Conservation (phyloP, 1,140 invertebrate genomes). For the Drosophila trapezifrons region DNA sequence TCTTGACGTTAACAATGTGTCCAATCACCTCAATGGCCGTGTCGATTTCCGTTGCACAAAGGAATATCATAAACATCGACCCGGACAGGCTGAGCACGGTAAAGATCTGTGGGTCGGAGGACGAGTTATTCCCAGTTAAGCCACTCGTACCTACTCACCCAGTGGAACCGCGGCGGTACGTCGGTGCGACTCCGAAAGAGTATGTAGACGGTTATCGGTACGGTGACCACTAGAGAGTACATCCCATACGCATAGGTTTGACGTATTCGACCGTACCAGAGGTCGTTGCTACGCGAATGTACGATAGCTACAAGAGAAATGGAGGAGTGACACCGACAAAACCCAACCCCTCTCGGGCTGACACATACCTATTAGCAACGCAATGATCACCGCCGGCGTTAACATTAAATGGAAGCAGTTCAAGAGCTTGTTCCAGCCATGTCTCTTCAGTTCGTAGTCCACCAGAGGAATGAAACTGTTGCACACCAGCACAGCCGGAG, state of each 20-base stretch:
- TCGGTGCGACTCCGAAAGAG: slow-evolving; percentile 21
- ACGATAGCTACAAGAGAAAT: not conserved
- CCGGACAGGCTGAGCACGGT: slow-evolving; percentile 29
- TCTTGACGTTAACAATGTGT: not conserved
- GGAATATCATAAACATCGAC: slow-evolving; percentile 30
- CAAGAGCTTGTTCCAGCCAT: slow-evolving; percentile 49
- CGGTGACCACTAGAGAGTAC: slow-evolving; percentile 21
- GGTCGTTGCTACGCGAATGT: not conserved
- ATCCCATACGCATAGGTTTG: not conserved
- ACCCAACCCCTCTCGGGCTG: not conserved
- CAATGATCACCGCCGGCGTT: slow-evolving; percentile 13
- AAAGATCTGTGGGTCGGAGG: slow-evolving; percentile 4
- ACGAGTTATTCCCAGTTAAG: too few species aligned
- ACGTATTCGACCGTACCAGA: slow-evolving; percentile 21
- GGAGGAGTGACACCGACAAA: not conserved
- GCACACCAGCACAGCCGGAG: slow-evolving; percentile 9
- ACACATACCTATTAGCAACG: slow-evolving; percentile 10
- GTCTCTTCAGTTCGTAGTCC: slow-evolving; percentile 31
- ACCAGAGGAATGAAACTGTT: slow-evolving; percentile 37
- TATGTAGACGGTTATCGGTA: slow-evolving; percentile 22
- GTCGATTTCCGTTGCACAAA: slow-evolving; percentile 44
- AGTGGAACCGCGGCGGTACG: slow-evolving; percentile 30
- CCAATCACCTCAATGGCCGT: slow-evolving; percentile 30
- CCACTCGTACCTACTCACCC: slow-evolving; percentile 16
- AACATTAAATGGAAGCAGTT: slow-evolving; percentile 36